Evolutionary conservation across 1,140 invertebrate genomes (phyloP).

Genomic region (Leptopilina boulardi): DNA sequence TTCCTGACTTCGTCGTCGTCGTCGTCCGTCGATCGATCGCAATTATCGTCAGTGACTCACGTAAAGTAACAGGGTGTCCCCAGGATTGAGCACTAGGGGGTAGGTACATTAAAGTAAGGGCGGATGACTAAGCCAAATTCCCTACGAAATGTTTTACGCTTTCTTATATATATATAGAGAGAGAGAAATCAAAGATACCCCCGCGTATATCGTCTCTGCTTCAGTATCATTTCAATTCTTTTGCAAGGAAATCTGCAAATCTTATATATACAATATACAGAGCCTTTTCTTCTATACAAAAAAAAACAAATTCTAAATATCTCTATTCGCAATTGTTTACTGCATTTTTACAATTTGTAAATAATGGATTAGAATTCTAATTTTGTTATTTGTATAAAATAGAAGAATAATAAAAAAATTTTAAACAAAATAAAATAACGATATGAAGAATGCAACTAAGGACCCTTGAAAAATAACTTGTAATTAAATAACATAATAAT

Average conservation of each 20-base stretch:
- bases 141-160: conserved; percentile 55
- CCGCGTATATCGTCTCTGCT: neutral
- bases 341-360: too few relatives aligned
- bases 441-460: too few relatives aligned
- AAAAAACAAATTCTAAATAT: too few relatives aligned
- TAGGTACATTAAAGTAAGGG: conserved; percentile 49
- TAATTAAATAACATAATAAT: too few relatives aligned
- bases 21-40: conserved; percentile 67
- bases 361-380: too few relatives aligned
- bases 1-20: conserved; percentile 46
- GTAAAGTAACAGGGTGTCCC: conserved; percentile 47
- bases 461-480: too few relatives aligned
- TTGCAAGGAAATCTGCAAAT: neutral
- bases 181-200: conserved; percentile 41
- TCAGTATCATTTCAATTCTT: conserved; percentile 13
- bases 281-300: too few relatives aligned
- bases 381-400: too few relatives aligned
- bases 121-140: conserved; percentile 66
- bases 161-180: too few relatives aligned
- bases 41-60: conserved; percentile 72
- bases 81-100: conserved; percentile 54
- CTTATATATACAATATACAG: neutral
- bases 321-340: too few relatives aligned
- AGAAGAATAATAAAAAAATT: too few relatives aligned
- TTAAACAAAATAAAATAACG: too few relatives aligned